Evolutionary conservation across 2,888 invertebrate genomes (phyloP), one percentile per base, ranked within the genome.

Genomic region (Cerastis leucographa): DNA sequence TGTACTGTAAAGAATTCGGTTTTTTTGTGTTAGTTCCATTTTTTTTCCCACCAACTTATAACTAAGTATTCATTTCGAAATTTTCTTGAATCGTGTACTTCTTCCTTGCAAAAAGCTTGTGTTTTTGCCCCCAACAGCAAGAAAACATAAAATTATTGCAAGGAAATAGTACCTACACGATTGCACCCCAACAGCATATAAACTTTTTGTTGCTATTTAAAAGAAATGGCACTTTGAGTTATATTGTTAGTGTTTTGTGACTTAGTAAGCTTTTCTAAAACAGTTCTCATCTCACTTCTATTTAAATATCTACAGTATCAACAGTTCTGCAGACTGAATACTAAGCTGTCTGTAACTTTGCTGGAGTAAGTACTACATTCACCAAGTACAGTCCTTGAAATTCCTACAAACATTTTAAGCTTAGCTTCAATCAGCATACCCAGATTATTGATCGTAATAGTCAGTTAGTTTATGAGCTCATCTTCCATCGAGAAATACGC

Each of bases 381-480:
- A n/a, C 51, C 2, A n/a, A 54, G 11, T 54, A n/a, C 11, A 4
- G 51, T n/a, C 7, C 4, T 56, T 56, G 14, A 40, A 17, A 74
- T 61, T 61, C 0, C 22, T 3, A 22, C 25, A 17, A 11, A 19
- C 17, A 17, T 4, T n/a, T 9, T n/a, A n/a, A 35, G 14, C 19
- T 44, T 17, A 29, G 17, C 8, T 46, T 71, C 7, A 17, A 22
- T 35, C 8, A 49, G 8, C 22, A 19, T 46, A 3, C 9, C 22
- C 2, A 22, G 3, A 42, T 66, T 14, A 6, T 6, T 5, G 0
- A 25, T 22, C 22, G 0, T 9, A 49, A 25, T 67, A 6, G 7
- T 14, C n/a, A n/a, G 54, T 22, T 51, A n/a, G 42, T 92, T 91
- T 92, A 92, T 89, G 90, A 82, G 87, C 88, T 91, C 90, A 90